phyloP scores from a whole-genome alignment of 2,888 invertebrate genomes.

The Clepsis dumicolana region DNA sequence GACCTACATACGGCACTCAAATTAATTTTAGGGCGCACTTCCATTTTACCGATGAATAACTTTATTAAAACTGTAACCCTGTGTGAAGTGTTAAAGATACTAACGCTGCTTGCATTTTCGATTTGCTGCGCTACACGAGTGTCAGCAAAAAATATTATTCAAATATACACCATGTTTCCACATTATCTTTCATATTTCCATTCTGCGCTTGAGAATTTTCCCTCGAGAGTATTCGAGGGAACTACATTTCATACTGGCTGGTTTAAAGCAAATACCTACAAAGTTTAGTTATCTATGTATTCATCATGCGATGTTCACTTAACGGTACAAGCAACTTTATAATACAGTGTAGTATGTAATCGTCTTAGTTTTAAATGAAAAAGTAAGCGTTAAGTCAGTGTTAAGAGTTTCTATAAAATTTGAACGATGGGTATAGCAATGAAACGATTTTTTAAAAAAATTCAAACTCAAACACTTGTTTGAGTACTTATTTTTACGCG shows the following conservation, averaged over 20 bases:
- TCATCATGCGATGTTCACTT: slow-evolving; percentile 7
- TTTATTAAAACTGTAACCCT: not conserved
- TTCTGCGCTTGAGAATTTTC: slow-evolving; percentile 13
- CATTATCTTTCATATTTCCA: slow-evolving; percentile 9
- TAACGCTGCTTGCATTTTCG: not conserved
- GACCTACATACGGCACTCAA: slow-evolving; percentile 8
- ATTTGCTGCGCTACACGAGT: not conserved
- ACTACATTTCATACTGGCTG: slow-evolving; percentile 24
- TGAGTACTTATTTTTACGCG: too few species aligned
- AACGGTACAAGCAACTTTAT: not conserved
- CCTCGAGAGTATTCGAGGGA: slow-evolving; percentile 23
- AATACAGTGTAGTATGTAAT: not conserved
- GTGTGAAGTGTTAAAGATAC: not conserved
- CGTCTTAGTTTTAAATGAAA: too few species aligned
- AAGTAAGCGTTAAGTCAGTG: too few species aligned
- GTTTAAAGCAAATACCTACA: slow-evolving; percentile 14
- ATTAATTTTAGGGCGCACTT: slow-evolving; percentile 32
- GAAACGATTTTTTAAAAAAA: too few species aligned
- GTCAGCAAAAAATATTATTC: slow-evolving; percentile 5
- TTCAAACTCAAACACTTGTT: too few species aligned
- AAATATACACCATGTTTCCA: slow-evolving; percentile 5
- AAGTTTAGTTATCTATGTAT: not conserved
- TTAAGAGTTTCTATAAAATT: too few species aligned
- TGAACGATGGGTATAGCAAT: too few species aligned
- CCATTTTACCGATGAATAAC: not conserved